A percentile compares a stretch with the other conserved stretches of the same genome.
phyloP scores from a whole-genome alignment of 2,113 vertebrate species.

The Eclectus roratus region DNA sequence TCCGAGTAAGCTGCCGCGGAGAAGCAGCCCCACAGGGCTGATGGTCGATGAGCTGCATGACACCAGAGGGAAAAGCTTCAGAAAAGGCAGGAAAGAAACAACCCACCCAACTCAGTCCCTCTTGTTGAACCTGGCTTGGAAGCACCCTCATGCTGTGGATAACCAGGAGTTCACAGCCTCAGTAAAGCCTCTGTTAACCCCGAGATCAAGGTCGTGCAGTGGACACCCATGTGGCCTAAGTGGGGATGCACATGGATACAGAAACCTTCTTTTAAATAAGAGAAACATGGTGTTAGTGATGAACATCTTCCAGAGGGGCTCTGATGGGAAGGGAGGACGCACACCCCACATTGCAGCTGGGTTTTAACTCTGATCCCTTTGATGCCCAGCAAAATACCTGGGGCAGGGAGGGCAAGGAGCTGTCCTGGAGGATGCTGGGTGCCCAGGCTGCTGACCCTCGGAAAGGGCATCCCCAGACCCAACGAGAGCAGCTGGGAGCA shows the following conservation, averaged over 20 bases:
- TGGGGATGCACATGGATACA: background rate
- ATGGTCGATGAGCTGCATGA: background rate
- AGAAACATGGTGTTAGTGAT: background rate
- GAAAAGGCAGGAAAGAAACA: background rate
- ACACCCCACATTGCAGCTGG: background rate
- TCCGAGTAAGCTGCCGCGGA: rapidly evolving
- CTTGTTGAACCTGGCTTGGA: rapidly evolving
- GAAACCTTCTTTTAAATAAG: background rate
- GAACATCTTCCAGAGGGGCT: background rate
- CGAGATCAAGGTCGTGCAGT: background rate
- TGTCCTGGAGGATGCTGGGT: background rate
- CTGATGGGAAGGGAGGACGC: background rate
- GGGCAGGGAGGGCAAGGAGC: background rate
- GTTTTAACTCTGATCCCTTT: background rate
- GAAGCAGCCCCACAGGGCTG: background rate
- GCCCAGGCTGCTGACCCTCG: background rate
- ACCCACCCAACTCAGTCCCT: background rate
- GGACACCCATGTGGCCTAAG: background rate
- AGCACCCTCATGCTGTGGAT: rapidly evolving
- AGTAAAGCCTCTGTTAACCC: background rate
- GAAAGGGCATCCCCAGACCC: background rate
- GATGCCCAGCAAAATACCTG: background rate
- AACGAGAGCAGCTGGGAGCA: background rate
- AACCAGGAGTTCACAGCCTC: background rate
- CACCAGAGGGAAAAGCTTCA: background rate